A percentile compares a stretch with the other conserved stretches of the same genome.
Evolutionary conservation across 2,888 invertebrate species (phyloP).

Genomic region (Pollenia amentaria): DNA sequence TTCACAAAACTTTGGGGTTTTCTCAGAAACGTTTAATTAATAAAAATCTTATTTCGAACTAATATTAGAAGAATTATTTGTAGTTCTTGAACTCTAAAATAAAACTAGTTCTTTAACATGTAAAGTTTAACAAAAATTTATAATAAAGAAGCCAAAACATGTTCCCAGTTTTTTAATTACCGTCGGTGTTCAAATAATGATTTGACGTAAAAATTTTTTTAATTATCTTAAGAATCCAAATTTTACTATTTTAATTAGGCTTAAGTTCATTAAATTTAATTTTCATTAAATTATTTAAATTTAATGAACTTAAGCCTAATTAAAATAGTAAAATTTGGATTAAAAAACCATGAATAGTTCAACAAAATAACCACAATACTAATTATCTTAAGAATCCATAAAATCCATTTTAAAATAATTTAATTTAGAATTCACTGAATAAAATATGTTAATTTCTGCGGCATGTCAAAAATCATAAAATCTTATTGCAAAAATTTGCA

Average conservation of each 20-base stretch:
- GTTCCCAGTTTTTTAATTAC: constrained; percentile 1
- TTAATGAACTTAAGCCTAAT: too few species aligned
- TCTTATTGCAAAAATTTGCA: background rate
- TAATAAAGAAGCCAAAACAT: background rate
- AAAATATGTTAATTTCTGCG: too few species aligned
- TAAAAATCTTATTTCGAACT: background rate
- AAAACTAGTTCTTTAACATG: background rate
- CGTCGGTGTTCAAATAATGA: background rate
- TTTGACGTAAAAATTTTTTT: background rate
- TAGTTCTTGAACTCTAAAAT: background rate
- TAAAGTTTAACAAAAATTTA: too few species aligned
- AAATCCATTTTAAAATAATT: too few species aligned
- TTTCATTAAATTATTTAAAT: too few species aligned
- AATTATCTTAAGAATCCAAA: background rate
- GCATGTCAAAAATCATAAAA: background rate
- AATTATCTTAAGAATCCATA: background rate
- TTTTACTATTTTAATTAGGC: too few species aligned
- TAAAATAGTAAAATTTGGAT: too few species aligned
- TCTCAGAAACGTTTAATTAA: background rate
- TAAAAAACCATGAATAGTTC: too few species aligned
- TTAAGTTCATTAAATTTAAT: too few species aligned
- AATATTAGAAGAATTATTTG: background rate
- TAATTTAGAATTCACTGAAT: too few species aligned
- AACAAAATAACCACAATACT: too few species aligned
- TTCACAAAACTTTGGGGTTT: constrained; percentile 21